phyloP scores from a whole-genome alignment of 2,888 invertebrate genomes.

The Acanthacorydalis orientalis region DNA sequence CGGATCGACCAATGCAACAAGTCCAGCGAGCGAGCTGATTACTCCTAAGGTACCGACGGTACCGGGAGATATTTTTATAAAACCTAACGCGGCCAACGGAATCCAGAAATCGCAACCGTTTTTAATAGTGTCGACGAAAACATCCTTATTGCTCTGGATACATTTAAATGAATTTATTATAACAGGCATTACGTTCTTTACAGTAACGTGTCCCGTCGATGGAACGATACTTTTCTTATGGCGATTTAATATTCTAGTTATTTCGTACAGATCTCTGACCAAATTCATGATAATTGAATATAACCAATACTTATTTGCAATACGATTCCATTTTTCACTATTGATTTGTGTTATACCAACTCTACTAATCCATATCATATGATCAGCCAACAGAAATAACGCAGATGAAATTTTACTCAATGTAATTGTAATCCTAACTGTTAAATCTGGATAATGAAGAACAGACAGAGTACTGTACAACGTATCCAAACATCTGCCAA shows the following conservation, averaged over 20 bases:
- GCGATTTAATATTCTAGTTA: slow-evolving; percentile 41
- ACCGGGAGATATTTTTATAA: slow-evolving; percentile 59
- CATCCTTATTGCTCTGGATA: slow-evolving; percentile 36
- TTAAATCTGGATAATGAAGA: slow-evolving; percentile 53
- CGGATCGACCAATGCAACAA: slow-evolving; percentile 62
- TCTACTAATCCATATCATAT: slow-evolving; percentile 70
- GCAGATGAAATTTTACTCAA: slow-evolving; percentile 65
- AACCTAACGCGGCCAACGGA: slow-evolving; percentile 66
- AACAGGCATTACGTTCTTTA: slow-evolving; percentile 13
- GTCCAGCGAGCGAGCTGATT: slow-evolving; percentile 63
- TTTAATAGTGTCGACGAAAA: slow-evolving; percentile 68
- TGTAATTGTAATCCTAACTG: slow-evolving; percentile 53
- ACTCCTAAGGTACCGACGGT: slow-evolving; percentile 63
- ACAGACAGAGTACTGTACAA: slow-evolving; percentile 57
- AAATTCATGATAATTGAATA: slow-evolving; percentile 66
- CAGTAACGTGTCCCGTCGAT: slow-evolving; percentile 11
- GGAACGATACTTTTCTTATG: slow-evolving; percentile 19
- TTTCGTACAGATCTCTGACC: slow-evolving; percentile 72
- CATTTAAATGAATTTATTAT: slow-evolving; percentile 14
- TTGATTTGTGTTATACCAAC: slow-evolving; percentile 51
- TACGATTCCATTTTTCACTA: slow-evolving; percentile 55
- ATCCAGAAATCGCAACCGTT: slow-evolving; percentile 79
- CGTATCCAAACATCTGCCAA: slow-evolving; percentile 72
- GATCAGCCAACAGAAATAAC: slow-evolving; percentile 68
- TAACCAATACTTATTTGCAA: slow-evolving; percentile 72